These are phyloP conservation scores for Vanessa cardui DNA, from an alignment of 2,888 invertebrate genomes.

Conservation along the genomic window DNA sequence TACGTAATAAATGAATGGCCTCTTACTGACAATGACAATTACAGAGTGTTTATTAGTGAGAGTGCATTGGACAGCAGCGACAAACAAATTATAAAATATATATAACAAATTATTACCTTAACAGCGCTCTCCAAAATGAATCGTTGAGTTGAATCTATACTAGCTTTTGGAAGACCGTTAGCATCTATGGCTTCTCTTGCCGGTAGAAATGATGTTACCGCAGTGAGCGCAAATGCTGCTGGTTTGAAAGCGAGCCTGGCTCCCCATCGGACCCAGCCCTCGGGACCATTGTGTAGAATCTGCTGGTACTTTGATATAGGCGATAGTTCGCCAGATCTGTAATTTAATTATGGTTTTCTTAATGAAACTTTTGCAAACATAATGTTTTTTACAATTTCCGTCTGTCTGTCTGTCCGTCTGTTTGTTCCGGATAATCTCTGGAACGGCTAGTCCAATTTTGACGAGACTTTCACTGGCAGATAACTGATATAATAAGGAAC, in stretches of 20 bases:
- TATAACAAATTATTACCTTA: slow-evolving; percentile 60
- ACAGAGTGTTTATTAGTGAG: too few relatives aligned
- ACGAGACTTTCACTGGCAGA: too few relatives aligned
- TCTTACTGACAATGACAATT: too few relatives aligned
- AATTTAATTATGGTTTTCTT: slow-evolving; percentile 30
- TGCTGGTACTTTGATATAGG: slow-evolving; percentile 72
- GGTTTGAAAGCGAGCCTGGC: slow-evolving; percentile 72
- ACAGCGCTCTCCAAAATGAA: slow-evolving; percentile 71
- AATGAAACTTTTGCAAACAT: too few relatives aligned
- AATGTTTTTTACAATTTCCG: too few relatives aligned
- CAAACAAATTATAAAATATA: too few relatives aligned
- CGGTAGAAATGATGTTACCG: slow-evolving; percentile 64
- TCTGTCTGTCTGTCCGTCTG: too few relatives aligned
- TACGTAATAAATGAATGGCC: too few relatives aligned
- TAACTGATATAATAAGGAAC: too few relatives aligned
- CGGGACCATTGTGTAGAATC: slow-evolving; percentile 68
- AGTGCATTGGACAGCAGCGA: too few relatives aligned
- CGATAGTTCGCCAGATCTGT: slow-evolving; percentile 64
- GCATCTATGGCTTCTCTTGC: slow-evolving; percentile 58
- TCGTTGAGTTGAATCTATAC: slow-evolving; percentile 68
- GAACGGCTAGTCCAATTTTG: too few relatives aligned
- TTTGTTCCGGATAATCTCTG: too few relatives aligned
- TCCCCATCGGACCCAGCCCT: slow-evolving; percentile 75
- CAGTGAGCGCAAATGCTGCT: slow-evolving; percentile 67
- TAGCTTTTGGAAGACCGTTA: slow-evolving; percentile 71